phyloP scores from a whole-genome alignment of 2,113 vertebrate species.

The Mesoclemmys tuberculata region DNA sequence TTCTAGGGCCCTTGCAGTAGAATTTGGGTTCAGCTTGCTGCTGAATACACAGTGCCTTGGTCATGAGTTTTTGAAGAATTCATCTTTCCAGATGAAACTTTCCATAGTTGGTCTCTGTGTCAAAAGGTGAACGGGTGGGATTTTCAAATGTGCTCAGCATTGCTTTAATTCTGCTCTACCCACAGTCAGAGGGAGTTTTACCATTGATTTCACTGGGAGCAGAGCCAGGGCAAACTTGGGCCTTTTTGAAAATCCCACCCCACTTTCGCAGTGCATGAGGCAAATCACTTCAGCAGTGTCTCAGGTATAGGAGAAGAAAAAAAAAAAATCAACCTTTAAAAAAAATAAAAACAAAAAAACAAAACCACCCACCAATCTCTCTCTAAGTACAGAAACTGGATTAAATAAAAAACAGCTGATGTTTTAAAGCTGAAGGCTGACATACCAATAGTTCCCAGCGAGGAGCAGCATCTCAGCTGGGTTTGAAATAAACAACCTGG shows the following conservation, averaged over 20 bases:
- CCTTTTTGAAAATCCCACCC: background rate
- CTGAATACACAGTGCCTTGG: background rate
- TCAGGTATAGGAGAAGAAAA: background rate
- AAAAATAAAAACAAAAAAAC: background rate
- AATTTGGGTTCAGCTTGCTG: fast-evolving
- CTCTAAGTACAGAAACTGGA: background rate
- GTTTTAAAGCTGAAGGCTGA: background rate
- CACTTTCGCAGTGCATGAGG: too few species aligned
- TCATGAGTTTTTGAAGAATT: background rate
- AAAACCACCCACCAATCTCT: background rate
- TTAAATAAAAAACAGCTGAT: background rate
- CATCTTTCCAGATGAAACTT: background rate
- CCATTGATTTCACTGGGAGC: background rate
- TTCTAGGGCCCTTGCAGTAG: background rate
- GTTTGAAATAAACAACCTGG: background rate
- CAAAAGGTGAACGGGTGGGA: too few species aligned
- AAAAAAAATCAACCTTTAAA: background rate
- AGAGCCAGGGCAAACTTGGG: background rate
- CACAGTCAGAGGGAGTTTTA: background rate
- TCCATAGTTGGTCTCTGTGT: background rate
- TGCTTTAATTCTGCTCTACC: background rate
- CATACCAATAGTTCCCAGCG: background rate
- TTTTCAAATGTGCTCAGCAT: background rate
- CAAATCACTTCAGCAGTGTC: too few species aligned
- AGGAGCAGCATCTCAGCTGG: background rate